A percentile compares a stretch with the other conserved stretches of the same genome.
phyloP scores from a whole-genome alignment of 2,797 vertebrate species.

The Sciurus carolinensis region DNA sequence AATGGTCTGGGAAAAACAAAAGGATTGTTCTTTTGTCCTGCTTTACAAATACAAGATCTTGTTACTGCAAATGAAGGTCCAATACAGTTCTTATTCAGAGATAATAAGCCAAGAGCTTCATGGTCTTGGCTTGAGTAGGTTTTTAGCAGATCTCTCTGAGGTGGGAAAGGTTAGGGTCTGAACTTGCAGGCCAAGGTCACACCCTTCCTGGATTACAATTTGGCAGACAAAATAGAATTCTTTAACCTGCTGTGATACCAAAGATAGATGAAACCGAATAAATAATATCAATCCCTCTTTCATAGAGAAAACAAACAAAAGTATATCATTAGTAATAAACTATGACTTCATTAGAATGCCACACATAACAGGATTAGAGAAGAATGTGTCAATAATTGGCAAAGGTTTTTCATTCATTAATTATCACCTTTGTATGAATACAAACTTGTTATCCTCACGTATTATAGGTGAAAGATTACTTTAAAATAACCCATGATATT shows the following conservation, averaged over 20 bases:
- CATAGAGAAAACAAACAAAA: conserved; percentile 81
- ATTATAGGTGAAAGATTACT: conserved; percentile 92
- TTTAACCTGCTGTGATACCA: conserved; percentile 92
- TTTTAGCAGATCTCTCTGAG: conserved; percentile 91
- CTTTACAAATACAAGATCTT: conserved; percentile 93
- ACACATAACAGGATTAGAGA: conserved; percentile 91
- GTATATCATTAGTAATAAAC: conserved; percentile 89
- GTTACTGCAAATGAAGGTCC: conserved; percentile 95
- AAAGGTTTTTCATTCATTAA: conserved; percentile 94
- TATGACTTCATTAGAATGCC: conserved; percentile 91
- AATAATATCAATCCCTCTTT: conserved; percentile 91
- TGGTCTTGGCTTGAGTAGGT: conserved; percentile 83
- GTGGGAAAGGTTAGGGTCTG: conserved; percentile 89
- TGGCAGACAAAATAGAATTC: conserved; percentile 88
- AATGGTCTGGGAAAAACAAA: conserved; percentile 83
- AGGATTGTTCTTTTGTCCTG: conserved; percentile 88
- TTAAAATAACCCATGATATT: conserved; percentile 88
- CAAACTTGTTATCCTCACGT: conserved; percentile 91
- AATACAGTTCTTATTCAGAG: conserved; percentile 95
- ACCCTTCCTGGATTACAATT: conserved; percentile 85
- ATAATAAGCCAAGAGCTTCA: conserved; percentile 93
- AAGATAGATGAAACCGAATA: conserved; percentile 93
- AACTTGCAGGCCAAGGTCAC: conserved; percentile 84
- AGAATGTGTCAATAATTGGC: conserved; percentile 91
- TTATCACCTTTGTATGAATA: conserved; percentile 95